These are phyloP conservation scores for Cyanistes caeruleus DNA, from an alignment of 2,113 vertebrate genomes.

Conservation along the genomic window DNA sequence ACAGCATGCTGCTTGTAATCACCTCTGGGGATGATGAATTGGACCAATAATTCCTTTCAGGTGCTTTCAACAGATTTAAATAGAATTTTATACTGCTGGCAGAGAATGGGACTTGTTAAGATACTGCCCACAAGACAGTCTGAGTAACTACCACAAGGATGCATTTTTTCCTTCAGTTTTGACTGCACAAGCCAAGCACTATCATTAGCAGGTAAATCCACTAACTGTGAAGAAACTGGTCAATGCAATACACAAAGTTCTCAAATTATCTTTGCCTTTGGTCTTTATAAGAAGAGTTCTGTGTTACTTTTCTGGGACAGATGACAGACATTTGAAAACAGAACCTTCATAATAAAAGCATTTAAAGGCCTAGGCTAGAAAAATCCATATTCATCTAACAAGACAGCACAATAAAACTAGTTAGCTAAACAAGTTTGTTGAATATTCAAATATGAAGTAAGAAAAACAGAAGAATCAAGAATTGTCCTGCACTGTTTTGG, in stretches of 20 bases:
- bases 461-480: background rate
- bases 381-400: background rate
- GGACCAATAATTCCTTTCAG: constrained; percentile 5
- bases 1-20: background rate
- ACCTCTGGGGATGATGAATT: constrained; percentile 20
- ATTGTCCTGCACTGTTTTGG: background rate
- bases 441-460: background rate
- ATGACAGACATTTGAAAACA: background rate
- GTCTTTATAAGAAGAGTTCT: background rate
- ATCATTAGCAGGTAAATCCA: background rate
- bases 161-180: background rate
- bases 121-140: background rate
- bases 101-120: background rate
- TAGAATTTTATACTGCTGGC: background rate
- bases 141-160: background rate
- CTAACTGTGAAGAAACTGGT: background rate
- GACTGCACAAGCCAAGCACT: background rate
- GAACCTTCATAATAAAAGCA: background rate
- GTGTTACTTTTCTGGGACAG: background rate
- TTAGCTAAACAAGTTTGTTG: background rate
- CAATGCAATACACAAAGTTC: background rate
- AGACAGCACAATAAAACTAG: background rate
- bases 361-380: background rate
- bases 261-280: background rate
- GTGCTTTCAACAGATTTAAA: constrained; percentile 9